Base-by-base conservation (phyloP, 2,797 vertebrate species). In the Galaxias olidus region DNA sequence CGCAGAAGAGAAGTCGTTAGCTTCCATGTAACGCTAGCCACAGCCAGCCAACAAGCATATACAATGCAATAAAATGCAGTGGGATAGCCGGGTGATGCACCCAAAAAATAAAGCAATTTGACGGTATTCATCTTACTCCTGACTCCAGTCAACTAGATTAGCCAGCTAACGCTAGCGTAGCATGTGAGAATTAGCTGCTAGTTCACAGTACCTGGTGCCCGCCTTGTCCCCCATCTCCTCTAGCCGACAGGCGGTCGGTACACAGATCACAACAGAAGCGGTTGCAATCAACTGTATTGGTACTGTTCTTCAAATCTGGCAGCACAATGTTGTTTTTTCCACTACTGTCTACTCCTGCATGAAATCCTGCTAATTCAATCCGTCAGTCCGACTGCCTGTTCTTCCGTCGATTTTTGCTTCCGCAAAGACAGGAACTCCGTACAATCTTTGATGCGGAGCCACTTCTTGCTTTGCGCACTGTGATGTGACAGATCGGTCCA, bases 181-280 rank as follows among this genome's bases (percentile, higher is more conserved):
- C 17, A 20, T 56, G 7, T 12, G n/a, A 11, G n/a, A 11, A 49
- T 30, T 41, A n/a, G 13, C 20, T 41, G 20, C 30, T 18, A 20
- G 18, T 19, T 52, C 17, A 18, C 61, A 68, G 80, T 87, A 93
- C 92, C 91, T 91, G 84, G 91, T 93, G 75, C 92, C 91, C 79
- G 88, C 91, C 85, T 92, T 93, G 88, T 93, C 92, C 86, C 90
- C 92, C 91, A 93, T 93, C 79, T 90, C 88, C 88, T 85, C 86
- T 2, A 30, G 6, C 30, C 30, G 84, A 86, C 86, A 84, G 82
- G 79, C 83, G 64, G 76, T 81, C 71, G 76, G 63, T 65, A 71
- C 65, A 54, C 67, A 40, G 68, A 66, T 75, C 75, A 68, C 74
- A 12, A 80, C 83, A 74, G 74, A 81, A 15, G 42, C 56, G 42